Evolutionary conservation across 2,113 vertebrate genomes (phyloP), one percentile per base, ranked within the genome.

Genomic region (Mola mola): DNA sequence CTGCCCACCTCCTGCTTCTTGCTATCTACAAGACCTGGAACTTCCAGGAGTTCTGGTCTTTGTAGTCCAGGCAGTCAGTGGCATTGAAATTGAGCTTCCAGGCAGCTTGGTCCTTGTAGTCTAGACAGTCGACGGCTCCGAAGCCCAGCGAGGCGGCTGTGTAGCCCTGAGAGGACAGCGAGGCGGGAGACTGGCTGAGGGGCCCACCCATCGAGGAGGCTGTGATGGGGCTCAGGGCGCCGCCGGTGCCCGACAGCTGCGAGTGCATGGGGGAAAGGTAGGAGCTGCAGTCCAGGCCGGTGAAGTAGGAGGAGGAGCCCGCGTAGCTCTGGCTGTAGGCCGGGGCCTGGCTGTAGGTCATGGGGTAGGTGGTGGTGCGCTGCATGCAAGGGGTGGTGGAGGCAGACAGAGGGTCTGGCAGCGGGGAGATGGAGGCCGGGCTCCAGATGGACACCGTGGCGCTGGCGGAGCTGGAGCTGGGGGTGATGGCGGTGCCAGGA

Each of bases 21-120:
- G 51, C 62, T 59, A 53, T 79, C 81, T 93, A 95, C 90, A 95
- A 93, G 46, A 95, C 94, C 85, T 95, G 94, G 88, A 95, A 95
- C 78, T 95, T 95, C 94, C 94, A 95, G 66, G 94, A 94, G 79
- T 92, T 94, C 76, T 95, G 94, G 55, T 95, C 94, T 77, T 95
- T 95, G 89, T 95, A 95, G 85, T 95, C 94, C 87, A 95, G 89
- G 85, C 94, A 95, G 82, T 95, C 94, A 26, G 93, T 84, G 5
- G 93, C 85, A 13, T 91, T 93, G 81, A 95, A 95, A 80, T 93
- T 94, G 59, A 95, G 92, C 78, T 95, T 95, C 94, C 94, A 95
- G 52, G 81, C 74, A 26, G 89, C 79, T 80, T 93, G 93, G 60
- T 95, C 94, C 82, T 95, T 95, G 91, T 95, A 95, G 75, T 95